Percentiles rank a stretch among this genome's conserved stretches.
Evolutionary conservation across 2,888 invertebrate species (phyloP).

Genomic region (Cheilosia pagana): DNA sequence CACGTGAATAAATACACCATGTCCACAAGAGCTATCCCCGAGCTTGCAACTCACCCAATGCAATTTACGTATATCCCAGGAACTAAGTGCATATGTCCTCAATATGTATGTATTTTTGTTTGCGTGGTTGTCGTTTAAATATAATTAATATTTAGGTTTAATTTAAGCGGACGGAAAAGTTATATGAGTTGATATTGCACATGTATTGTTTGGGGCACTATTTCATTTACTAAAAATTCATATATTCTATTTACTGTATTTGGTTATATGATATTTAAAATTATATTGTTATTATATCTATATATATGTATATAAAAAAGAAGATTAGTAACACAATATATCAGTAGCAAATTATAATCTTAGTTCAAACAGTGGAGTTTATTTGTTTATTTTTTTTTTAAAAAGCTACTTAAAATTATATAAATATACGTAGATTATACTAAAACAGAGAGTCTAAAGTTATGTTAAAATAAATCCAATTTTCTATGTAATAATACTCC

Average conservation of each 20-base stretch:
- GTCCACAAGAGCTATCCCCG: no score
- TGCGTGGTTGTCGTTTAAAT: constrained; percentile 38
- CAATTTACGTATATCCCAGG: neutral
- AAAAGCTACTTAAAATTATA: neutral
- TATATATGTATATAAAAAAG: neutral
- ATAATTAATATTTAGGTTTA: constrained; percentile 40
- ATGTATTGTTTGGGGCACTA: constrained; percentile 66
- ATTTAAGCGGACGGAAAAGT: constrained; percentile 75
- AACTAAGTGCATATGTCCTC: neutral
- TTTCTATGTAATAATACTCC: constrained; percentile 39
- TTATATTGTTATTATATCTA: constrained; percentile 4
- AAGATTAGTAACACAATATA: neutral
- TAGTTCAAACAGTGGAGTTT: neutral
- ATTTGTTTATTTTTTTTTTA: neutral
- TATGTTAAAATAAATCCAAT: constrained; percentile 30
- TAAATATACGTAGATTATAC: neutral
- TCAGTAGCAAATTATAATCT: constrained; percentile 7
- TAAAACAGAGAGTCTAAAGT: constrained; percentile 25
- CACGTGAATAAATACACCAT: no score
- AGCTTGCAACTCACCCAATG: no score
- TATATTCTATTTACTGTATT: constrained; percentile 25
- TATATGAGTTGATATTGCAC: constrained; percentile 71
- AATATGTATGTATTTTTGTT: neutral
- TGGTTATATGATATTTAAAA: constrained; percentile 18
- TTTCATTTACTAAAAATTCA: constrained; percentile 38